These are phyloP conservation scores for Pollenia angustigena DNA, from an alignment of 2,888 invertebrate genomes.

Conservation along the genomic window DNA sequence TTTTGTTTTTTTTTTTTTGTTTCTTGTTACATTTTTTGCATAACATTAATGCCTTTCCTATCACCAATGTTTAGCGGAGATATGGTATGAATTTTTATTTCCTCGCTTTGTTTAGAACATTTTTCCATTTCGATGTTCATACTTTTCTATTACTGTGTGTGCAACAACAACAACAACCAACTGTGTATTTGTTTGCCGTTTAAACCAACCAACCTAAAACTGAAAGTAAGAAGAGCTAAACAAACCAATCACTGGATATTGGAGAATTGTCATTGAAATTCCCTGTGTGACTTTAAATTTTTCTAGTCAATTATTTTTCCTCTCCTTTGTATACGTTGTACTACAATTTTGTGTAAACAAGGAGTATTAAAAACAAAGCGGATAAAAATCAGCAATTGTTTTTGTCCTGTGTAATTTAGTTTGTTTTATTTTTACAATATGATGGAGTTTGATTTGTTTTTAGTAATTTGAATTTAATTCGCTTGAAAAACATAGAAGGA, in stretches of 20 bases:
- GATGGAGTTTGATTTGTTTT: slow-evolving; percentile 58
- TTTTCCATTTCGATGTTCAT: neutral
- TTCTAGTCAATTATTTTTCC: slow-evolving; percentile 64
- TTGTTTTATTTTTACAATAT: slow-evolving; percentile 30
- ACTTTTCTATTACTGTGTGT: neutral
- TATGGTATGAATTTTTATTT: slow-evolving; percentile 28
- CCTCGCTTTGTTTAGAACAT: neutral
- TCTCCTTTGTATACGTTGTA: slow-evolving; percentile 9
- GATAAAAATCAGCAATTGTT: neutral
- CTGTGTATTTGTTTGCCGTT: slow-evolving; percentile 11
- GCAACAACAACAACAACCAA: neutral
- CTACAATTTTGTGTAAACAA: slow-evolving; percentile 31
- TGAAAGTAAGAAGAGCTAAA: slow-evolving; percentile 38
- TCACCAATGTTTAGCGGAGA: slow-evolving; percentile 55
- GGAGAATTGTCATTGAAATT: slow-evolving; percentile 67
- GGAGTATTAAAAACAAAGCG: neutral
- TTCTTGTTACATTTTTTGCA: slow-evolving; percentile 21
- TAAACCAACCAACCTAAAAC: slow-evolving; percentile 2
- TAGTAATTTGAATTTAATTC: slow-evolving; percentile 51
- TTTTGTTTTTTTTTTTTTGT: slow-evolving; percentile 3
- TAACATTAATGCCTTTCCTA: slow-evolving; percentile 68
- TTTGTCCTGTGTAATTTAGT: slow-evolving; percentile 18
- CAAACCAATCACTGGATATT: slow-evolving; percentile 64
- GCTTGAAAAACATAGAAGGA: neutral
- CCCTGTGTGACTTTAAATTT: slow-evolving; percentile 59